Base-by-base conservation (phyloP, 2,113 vertebrate species). In the Pristiophorus japonicus region DNA sequence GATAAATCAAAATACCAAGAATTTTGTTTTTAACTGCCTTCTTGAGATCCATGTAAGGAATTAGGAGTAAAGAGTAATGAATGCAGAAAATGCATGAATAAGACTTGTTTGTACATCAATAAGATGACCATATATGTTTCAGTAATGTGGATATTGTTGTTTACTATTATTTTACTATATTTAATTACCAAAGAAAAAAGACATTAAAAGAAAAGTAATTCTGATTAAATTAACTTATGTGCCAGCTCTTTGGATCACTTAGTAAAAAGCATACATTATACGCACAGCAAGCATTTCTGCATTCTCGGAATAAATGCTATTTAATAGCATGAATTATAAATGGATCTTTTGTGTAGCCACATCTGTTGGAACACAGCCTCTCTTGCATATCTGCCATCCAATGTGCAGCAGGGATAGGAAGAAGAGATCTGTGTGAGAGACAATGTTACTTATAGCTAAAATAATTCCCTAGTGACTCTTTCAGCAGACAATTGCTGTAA, bases 391-490 rank as follows among this genome's bases (percentile, higher is more conserved):
- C 96, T 96, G 96, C 96, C 96, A 97, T 78, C 95, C 96, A 93
- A 90, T 97, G 96, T 97, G 66, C 97, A 96, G 96, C 96, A 96
- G 96, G 97, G 96, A 96, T 96, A 73, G 96, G 96, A 96, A 97
- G 96, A 96, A 96, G 96, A 97, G 96, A 84, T 38, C 78, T 59
- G 73, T 95, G 95, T 95, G 96, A 97, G 96, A 96, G 97, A 97
- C 96, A 94, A 95, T 96, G 96, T 70, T 96, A 42, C 97, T 96
- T 97, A 97, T 97, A 96, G 96, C 96, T 51, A 96, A 96, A 96
- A 96, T 97, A 97, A 97, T 97, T 98, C 97, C 97, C 97, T 97
- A 97, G 97, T 97, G 97, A 96, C 97, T 97, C 97, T 98, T 98
- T 98, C 97, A 96, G 96, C 96, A 97, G 97, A 97, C 97, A 96